Evolutionary conservation across 1,140 invertebrate genomes (phyloP), one percentile per base, ranked within the genome.

Genomic region (Ceratina japonica): DNA sequence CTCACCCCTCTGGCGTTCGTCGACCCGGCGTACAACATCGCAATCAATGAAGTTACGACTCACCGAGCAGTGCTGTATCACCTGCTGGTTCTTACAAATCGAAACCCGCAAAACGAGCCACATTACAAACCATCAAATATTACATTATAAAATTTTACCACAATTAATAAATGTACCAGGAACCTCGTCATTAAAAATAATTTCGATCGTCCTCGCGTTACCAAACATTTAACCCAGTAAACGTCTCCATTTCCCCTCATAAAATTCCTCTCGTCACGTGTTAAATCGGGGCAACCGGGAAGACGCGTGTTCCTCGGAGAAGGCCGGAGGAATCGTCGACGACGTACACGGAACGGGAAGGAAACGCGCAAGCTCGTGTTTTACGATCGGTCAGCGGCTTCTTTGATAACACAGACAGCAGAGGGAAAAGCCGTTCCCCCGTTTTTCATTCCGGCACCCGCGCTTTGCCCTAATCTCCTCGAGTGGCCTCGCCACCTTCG

Each of bases 1-100:
- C 82, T 66, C 64, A 58, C 75, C 59, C 49, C 78, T 72, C 56
- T 59, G 24, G 69, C 75, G 70, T 79, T 63, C 78, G 76, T 82
- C 80, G 82, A 82, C 88, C 90, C 82, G 86, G 87, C 88, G 87
- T 89, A 90, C 87, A 82, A 87, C 87, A 87, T 90, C 80, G 89
- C 91, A 92, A 92, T 92, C 91, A 92, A 92, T 92, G 91, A 92
- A 92, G 90, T 90, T 90, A 91, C 91, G 91, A 91, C 89, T 92
- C 89, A 90, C 87, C 87, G 86, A 89, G 86, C 90, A 91, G 89
- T 90, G 87, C 84, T 86, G 90, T 91, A 87, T 64, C 81, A 76
- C 56, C 31, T 18, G 18, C 22, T 58, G 52, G 20, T 13, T n/a
- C 27, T 20, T 49, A 8, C 3, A 2, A 4, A 18, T 49, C 59